Conservation (phyloP, 2,113 vertebrate species). For the Lichenostomus cassidix region DNA sequence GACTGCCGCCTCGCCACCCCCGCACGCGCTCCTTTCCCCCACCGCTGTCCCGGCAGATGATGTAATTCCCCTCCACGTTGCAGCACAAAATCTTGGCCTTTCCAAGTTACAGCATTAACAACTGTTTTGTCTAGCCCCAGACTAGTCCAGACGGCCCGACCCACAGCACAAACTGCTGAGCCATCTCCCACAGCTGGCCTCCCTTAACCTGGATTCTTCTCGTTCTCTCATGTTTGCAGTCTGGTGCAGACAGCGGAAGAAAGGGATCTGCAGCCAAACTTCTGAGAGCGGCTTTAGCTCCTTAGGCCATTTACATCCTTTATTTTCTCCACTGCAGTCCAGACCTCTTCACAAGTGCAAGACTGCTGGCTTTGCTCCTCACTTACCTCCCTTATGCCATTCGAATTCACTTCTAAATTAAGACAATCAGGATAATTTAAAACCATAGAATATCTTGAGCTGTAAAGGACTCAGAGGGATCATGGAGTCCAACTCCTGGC, state of each 20-base stretch:
- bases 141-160: background rate
- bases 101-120: background rate
- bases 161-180: background rate
- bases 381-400: background rate
- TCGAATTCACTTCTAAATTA: background rate
- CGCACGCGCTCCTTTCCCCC: background rate
- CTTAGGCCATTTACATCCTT: background rate
- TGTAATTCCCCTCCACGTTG: conserved; percentile 63
- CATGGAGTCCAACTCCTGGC: background rate
- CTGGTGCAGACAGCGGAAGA: background rate
- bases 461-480: background rate
- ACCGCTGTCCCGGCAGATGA: background rate
- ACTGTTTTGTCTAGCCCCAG: background rate
- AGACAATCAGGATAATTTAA: background rate
- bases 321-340: background rate
- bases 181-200: background rate
- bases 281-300: background rate
- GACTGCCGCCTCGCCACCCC: background rate
- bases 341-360: background rate
- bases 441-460: background rate
- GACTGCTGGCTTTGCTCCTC: background rate
- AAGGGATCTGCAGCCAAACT: background rate
- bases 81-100: conserved; percentile 44
- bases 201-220: background rate
- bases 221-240: accelerated